Evolutionary conservation across 2,113 vertebrate species (phyloP).

Genomic region (Dromas ardeola): DNA sequence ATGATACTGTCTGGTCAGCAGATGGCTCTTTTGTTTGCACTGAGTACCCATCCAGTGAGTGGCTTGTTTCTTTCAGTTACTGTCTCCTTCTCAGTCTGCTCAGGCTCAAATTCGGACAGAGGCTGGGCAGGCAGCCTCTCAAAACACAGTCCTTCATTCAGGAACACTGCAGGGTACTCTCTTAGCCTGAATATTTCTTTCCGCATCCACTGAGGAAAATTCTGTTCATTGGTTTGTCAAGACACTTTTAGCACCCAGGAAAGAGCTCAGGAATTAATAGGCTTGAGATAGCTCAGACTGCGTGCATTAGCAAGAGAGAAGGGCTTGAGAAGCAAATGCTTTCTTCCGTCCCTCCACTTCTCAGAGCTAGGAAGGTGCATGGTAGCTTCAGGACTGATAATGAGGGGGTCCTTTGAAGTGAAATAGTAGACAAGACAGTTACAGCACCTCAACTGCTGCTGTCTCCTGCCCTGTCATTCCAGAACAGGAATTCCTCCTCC

Average conservation of each 20-base stretch:
- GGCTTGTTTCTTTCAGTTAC: neutral
- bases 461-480: neutral
- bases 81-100: neutral
- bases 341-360: neutral
- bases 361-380: neutral
- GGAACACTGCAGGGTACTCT: neutral
- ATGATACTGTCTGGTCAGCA: neutral
- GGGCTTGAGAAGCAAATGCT: neutral
- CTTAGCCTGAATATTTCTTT: neutral
- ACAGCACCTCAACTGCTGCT: neutral
- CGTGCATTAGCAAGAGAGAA: neutral
- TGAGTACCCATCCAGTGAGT: neutral
- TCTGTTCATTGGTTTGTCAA: neutral
- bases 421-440: neutral
- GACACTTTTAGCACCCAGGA: neutral
- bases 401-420: neutral
- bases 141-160: neutral
- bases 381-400: neutral
- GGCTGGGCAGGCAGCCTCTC: neutral
- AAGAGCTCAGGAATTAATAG: neutral
- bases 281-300: neutral
- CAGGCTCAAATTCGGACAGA: neutral
- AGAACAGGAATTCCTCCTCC: neutral
- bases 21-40: neutral
- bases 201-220: neutral